Conservation (phyloP, 2,888 invertebrate species). For the Rotaria macrura region DNA sequence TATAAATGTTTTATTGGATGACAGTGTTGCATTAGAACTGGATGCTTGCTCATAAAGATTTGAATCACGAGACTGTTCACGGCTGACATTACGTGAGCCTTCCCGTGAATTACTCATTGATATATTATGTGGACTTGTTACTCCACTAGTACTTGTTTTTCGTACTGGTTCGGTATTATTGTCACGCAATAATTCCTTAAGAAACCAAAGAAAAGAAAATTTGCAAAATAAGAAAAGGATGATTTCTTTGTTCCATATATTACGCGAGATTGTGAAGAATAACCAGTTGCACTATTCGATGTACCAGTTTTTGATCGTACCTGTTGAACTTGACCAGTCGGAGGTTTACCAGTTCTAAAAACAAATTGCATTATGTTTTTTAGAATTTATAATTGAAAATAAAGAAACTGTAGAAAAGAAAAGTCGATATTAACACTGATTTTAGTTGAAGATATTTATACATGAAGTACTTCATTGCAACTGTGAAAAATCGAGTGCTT, state of each 20-base stretch:
- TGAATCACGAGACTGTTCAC: neutral
- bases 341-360: neutral
- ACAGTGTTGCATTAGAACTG: neutral
- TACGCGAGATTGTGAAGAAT: neutral
- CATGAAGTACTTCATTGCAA: too few relatives aligned
- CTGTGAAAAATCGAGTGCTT: too few relatives aligned
- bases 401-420: too few relatives aligned
- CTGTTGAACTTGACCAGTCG: neutral
- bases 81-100: neutral
- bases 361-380: neutral
- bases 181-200: neutral
- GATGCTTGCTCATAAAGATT: neutral
- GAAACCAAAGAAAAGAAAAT: neutral
- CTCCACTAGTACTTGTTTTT: neutral
- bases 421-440: too few relatives aligned
- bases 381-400: neutral
- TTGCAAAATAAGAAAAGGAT: neutral
- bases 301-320: neutral
- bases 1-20: neutral
- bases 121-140: neutral
- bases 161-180: neutral
- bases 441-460: too few relatives aligned
- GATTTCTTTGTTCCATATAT: neutral
- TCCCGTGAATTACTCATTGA: neutral
- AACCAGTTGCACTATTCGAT: neutral